Conservation (phyloP, 2,113 vertebrate species). For the Atlantisia rogersi region DNA sequence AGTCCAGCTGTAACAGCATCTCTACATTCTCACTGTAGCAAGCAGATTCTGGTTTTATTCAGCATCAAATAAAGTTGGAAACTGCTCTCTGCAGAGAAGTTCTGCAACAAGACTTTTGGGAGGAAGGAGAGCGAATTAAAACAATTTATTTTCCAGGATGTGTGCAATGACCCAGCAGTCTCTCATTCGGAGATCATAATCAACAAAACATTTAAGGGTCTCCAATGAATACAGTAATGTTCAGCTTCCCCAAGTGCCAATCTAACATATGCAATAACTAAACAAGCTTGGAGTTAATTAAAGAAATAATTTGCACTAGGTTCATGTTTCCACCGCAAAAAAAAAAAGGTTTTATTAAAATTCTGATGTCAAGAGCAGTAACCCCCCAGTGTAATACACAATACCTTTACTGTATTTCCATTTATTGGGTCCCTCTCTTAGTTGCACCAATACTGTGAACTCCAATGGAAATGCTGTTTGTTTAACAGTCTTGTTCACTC, state of each 20-base stretch:
- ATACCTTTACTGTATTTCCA: background rate
- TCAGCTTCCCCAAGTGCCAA: background rate
- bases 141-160: background rate
- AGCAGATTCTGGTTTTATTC: background rate
- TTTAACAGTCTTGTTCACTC: background rate
- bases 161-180: background rate
- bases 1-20: background rate
- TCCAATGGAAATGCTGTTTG: background rate
- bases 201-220: background rate
- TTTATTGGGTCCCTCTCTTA: background rate
- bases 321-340: background rate
- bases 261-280: background rate
- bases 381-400: background rate
- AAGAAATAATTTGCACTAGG: background rate
- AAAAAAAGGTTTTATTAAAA: background rate
- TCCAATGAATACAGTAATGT: background rate
- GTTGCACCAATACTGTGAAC: background rate
- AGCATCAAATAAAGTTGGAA: background rate
- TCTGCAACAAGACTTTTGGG: background rate
- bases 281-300: background rate
- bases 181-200: background rate
- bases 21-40: background rate
- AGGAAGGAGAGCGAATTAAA: conserved; percentile 4
- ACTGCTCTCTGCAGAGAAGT: background rate
- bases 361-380: background rate